A percentile compares a stretch with the other conserved stretches of the same genome.
phyloP scores from a whole-genome alignment of 2,113 vertebrate species.

The Dasyornis broadbenti region DNA sequence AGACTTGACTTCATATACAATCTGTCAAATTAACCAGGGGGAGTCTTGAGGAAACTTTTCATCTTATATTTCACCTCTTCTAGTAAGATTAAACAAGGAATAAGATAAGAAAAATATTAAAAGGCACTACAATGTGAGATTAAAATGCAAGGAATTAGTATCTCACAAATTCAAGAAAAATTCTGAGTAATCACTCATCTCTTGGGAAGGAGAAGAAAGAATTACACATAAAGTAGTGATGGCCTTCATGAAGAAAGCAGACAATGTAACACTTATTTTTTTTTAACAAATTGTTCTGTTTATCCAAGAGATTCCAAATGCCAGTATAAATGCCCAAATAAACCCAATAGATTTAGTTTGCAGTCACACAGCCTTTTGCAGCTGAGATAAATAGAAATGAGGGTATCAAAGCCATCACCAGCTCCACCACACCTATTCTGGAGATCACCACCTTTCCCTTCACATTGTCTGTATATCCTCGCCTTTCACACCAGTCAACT shows the following conservation, averaged over 20 bases:
- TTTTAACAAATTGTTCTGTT: not conserved
- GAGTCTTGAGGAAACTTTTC: not conserved
- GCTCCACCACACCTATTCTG: not conserved
- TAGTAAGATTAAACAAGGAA: not conserved
- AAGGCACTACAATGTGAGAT: not conserved
- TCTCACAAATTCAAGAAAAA: not conserved
- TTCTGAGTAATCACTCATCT: not conserved
- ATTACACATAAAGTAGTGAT: not conserved
- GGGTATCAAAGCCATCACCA: not conserved
- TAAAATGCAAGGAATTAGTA: not conserved
- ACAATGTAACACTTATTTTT: not conserved
- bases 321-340: not conserved
- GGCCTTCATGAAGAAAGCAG: not conserved
- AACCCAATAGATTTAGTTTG: not conserved
- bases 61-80: not conserved
- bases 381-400: accelerated
- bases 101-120: not conserved
- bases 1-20: not conserved
- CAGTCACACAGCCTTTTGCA: not conserved
- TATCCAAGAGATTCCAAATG: not conserved
- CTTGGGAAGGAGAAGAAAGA: not conserved
- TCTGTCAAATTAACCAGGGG: not conserved
- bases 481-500: not conserved
- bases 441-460: not conserved
- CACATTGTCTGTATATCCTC: not conserved